Evolutionary conservation across 1,140 invertebrate species (phyloP).

Genomic region (Lasaia peninsularis): DNA sequence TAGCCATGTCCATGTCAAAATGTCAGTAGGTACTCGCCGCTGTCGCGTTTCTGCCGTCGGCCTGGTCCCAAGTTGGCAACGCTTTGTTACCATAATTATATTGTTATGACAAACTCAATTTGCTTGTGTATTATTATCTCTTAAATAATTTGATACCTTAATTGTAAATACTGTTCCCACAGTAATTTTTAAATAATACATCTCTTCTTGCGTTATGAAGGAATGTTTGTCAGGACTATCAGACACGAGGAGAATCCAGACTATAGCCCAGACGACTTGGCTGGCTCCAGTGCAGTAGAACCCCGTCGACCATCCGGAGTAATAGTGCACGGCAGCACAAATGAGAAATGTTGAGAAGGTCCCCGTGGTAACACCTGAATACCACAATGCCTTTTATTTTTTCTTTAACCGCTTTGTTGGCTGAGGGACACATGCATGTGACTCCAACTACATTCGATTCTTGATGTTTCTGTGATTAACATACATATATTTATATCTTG

Average conservation of each 20-base stretch:
- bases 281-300: conserved; percentile 83
- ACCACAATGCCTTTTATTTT: not conserved
- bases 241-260: conserved; percentile 81
- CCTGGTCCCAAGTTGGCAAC: no score
- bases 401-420: no score
- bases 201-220: conserved; percentile 85
- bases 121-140: not conserved
- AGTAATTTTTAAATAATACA: conserved; percentile 81
- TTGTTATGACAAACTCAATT: no score
- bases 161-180: conserved; percentile 77
- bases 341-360: conserved; percentile 82
- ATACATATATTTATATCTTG: no score
- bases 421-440: no score
- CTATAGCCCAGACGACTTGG: conserved; percentile 79
- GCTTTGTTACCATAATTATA: no score
- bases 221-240: conserved; percentile 86
- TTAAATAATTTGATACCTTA: conserved; percentile 34
- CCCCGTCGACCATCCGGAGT: conserved; percentile 84
- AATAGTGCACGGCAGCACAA: conserved; percentile 78
- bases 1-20: no score
- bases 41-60: no score
- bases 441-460: no score
- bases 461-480: no score
- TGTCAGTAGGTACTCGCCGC: no score
- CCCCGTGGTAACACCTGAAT: conserved; percentile 81